Evolutionary conservation across 2,113 vertebrate genomes (phyloP).

Genomic region (Varanus salvator): DNA sequence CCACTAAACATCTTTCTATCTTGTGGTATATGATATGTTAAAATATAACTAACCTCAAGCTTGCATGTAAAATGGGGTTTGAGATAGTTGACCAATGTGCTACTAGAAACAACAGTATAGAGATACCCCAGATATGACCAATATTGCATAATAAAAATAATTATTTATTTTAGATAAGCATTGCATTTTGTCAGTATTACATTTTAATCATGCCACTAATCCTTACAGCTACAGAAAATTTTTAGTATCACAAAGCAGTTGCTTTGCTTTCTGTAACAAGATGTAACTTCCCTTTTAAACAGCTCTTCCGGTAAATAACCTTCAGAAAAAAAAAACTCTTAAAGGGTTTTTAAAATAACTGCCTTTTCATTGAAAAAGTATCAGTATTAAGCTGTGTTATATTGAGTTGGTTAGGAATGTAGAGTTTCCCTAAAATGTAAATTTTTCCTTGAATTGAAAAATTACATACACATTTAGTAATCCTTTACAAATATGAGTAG

Average conservation of each 20-base stretch:
- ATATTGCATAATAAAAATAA: background rate
- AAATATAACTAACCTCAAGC: background rate
- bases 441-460: background rate
- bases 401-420: background rate
- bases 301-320: background rate
- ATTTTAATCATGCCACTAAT: background rate
- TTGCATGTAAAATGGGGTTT: background rate
- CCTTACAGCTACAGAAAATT: background rate
- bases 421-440: background rate
- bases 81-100: background rate
- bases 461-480: background rate
- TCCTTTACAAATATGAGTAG: background rate
- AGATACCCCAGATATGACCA: background rate
- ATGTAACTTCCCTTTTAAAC: background rate
- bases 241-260: background rate
- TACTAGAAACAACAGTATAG: background rate
- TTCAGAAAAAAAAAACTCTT: background rate
- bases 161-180: too few relatives aligned
- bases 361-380: background rate
- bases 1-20: background rate
- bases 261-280: background rate
- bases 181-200: background rate
- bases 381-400: background rate
- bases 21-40: background rate
- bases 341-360: background rate